These are phyloP conservation scores for Penaeus japonicus DNA, from an alignment of 1,140 invertebrate genomes.

Conservation along the genomic window DNA sequence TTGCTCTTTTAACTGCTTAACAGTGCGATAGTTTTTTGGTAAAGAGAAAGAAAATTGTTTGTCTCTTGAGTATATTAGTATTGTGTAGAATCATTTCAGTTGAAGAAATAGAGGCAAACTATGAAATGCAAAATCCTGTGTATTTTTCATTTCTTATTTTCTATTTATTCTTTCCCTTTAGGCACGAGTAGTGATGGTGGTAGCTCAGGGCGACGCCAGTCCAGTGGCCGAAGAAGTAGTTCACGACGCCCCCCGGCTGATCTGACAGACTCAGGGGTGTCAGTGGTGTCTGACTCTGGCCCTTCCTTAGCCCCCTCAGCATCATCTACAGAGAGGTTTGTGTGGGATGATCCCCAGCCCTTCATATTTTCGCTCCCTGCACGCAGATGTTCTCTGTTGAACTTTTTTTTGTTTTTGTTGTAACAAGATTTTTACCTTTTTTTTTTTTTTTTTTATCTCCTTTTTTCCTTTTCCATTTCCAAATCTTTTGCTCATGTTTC, in stretches of 20 bases:
- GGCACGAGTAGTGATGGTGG: constrained; percentile 47
- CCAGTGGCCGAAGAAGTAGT: constrained; percentile 38
- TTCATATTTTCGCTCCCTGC: neutral
- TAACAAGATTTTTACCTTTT: neutral
- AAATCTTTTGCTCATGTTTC: neutral
- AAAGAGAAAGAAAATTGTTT: no score
- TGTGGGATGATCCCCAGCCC: neutral
- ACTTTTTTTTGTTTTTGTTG: neutral
- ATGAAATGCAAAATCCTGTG: neutral
- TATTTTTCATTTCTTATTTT: neutral
- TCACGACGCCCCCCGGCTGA: constrained; percentile 54
- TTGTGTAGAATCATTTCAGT: neutral
- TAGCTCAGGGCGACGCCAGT: constrained; percentile 41
- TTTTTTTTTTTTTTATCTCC: neutral
- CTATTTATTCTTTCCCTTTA: neutral
- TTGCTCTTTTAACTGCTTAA: neutral
- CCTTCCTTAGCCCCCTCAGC: constrained; percentile 48
- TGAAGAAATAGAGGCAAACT: neutral
- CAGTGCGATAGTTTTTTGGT: neutral
- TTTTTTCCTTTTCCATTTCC: neutral
- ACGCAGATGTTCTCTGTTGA: neutral
- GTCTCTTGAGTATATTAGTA: neutral
- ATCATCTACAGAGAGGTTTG: constrained; percentile 51
- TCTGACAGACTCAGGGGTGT: constrained; percentile 58
- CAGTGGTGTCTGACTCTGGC: constrained; percentile 57